A percentile compares a stretch with the other conserved stretches of the same genome.
phyloP scores from a whole-genome alignment of 2,888 invertebrate genomes.

The Meiosimyza decipiens region DNA sequence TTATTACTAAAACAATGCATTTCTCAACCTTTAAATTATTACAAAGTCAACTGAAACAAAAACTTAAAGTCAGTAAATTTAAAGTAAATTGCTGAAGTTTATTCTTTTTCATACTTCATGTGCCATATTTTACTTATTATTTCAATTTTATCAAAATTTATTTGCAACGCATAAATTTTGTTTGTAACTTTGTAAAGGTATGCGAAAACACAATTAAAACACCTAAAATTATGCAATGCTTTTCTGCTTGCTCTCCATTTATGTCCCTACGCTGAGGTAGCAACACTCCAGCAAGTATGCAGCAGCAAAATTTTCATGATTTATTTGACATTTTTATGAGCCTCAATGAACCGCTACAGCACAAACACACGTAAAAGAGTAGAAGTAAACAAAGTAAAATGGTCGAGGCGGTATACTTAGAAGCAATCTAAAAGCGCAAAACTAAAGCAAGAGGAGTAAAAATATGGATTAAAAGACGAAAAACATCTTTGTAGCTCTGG shows the following conservation, averaged over 20 bases:
- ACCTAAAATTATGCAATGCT: slow-evolving; percentile 8
- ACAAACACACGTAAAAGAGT: not conserved
- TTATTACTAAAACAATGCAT: no score
- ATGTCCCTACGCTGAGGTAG: not conserved
- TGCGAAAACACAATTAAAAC: slow-evolving; percentile 13
- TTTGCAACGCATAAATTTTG: not conserved
- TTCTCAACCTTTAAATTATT: no score
- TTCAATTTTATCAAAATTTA: no score
- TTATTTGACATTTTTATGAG: slow-evolving; percentile 12
- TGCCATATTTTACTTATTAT: no score
- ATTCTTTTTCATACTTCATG: no score
- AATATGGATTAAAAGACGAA: no score
- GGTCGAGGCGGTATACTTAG: no score
- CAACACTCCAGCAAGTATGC: not conserved
- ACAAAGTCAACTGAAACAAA: no score
- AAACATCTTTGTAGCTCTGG: no score
- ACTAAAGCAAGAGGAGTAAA: not conserved
- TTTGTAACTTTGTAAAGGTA: not conserved
- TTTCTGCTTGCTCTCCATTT: not conserved
- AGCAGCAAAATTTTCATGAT: not conserved
- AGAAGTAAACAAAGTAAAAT: no score
- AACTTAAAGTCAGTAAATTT: no score
- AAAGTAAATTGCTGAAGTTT: no score
- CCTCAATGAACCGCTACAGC: not conserved
- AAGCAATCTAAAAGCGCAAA: not conserved